Percentiles rank a stretch among this genome's conserved stretches.
Conservation (phyloP, 2,113 vertebrate species). For the Columba janthina region DNA sequence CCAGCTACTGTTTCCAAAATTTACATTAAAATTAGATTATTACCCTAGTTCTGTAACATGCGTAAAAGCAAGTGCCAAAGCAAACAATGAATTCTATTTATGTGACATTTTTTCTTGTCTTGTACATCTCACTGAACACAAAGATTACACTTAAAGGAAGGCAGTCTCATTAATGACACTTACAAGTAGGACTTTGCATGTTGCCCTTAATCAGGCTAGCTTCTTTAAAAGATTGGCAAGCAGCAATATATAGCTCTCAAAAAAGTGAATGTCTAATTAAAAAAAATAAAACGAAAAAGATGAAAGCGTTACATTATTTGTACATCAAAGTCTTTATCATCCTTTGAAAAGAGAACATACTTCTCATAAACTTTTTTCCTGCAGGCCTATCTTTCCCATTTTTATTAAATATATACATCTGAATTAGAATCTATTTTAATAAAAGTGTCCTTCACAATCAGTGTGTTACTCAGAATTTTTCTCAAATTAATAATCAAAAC, state of each 20-base stretch:
- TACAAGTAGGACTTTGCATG: background rate
- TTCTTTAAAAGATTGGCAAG: background rate
- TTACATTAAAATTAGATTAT: background rate
- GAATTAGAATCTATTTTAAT: background rate
- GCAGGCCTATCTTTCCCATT: background rate
- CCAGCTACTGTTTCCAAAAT: background rate
- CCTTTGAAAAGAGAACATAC: background rate
- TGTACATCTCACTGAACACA: background rate
- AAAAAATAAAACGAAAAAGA: background rate
- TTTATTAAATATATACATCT: background rate
- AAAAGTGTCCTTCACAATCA: accelerated
- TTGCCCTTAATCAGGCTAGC: background rate
- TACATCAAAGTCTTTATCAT: background rate
- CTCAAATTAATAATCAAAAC: background rate
- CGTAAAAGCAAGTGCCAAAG: background rate
- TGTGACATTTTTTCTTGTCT: background rate
- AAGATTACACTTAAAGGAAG: background rate
- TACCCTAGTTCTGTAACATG: background rate
- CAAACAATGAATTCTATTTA: background rate
- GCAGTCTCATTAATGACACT: background rate
- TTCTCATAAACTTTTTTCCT: background rate
- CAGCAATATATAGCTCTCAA: background rate
- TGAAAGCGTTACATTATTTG: background rate
- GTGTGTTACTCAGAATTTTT: background rate
- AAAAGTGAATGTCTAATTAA: background rate